These are phyloP conservation scores for Chrysopa pallens DNA, from an alignment of 1,140 invertebrate species.

Conservation along the genomic window DNA sequence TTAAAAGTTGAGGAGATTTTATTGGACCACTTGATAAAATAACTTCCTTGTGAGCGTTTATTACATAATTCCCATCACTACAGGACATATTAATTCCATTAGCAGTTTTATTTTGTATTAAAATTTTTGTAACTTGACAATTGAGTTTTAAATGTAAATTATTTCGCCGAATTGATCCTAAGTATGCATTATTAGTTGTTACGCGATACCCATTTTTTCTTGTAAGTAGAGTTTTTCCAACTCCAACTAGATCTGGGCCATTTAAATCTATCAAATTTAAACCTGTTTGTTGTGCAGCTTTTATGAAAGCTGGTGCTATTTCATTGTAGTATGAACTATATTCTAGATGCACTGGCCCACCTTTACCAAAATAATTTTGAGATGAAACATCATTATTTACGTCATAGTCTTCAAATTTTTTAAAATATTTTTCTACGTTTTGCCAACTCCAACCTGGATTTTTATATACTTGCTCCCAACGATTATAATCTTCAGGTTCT, in stretches of 20 bases:
- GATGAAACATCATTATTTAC: slow-evolving; percentile 12
- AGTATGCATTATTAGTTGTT: slow-evolving; percentile 32
- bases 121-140: slow-evolving; percentile 36
- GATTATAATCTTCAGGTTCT: too few species aligned
- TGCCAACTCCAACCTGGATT: slow-evolving; percentile 32
- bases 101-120: slow-evolving; percentile 31
- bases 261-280: slow-evolving; percentile 31
- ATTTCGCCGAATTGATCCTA: slow-evolving; percentile 25
- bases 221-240: slow-evolving; percentile 19
- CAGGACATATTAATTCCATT: slow-evolving; percentile 34
- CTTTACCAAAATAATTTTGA: slow-evolving; percentile 16
- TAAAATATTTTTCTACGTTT: slow-evolving; percentile 38
- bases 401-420: slow-evolving; percentile 18
- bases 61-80: slow-evolving; percentile 25
- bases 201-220: slow-evolving; percentile 26
- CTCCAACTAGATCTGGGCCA: slow-evolving; percentile 24
- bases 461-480: too few species aligned
- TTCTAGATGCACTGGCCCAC: slow-evolving; percentile 13
- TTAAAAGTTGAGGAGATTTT: slow-evolving; percentile 12
- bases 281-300: slow-evolving; percentile 29
- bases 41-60: slow-evolving; percentile 37
- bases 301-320: slow-evolving; percentile 25
- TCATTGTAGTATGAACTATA: slow-evolving; percentile 9
- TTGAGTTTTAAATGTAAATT: slow-evolving; percentile 49
- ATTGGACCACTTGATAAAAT: slow-evolving; percentile 35